Evolutionary conservation across 1,140 invertebrate genomes (phyloP).

Genomic region (Cardiocondyla obscurior): DNA sequence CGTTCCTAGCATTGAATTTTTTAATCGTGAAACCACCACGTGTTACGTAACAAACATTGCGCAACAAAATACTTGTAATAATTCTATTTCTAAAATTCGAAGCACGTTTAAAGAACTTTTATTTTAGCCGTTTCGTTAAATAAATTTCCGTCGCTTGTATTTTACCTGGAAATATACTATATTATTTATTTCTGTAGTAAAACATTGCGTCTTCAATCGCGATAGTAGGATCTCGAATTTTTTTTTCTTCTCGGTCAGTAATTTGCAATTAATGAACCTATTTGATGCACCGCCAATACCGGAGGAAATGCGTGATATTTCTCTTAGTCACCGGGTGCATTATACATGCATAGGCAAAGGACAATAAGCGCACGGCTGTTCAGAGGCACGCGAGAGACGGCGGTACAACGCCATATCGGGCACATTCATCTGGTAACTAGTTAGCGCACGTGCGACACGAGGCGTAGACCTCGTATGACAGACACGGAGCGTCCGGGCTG

Average conservation of each 20-base stretch:
- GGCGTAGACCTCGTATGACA: neutral
- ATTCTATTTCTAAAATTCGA: neutral
- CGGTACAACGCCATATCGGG: constrained; percentile 36
- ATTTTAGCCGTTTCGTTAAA: too few relatives aligned
- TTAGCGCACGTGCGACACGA: constrained; percentile 47
- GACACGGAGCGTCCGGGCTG: neutral
- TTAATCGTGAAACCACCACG: neutral
- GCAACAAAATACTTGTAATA: neutral
- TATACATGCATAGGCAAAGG: constrained; percentile 2
- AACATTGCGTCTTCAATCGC: neutral
- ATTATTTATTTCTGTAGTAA: too few relatives aligned
- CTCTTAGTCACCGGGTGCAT: constrained; percentile 24
- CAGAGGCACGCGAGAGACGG: constrained; percentile 42
- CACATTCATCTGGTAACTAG: constrained; percentile 52
- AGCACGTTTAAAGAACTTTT: neutral
- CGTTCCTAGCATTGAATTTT: neutral
- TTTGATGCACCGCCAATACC: neutral
- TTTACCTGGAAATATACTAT: neutral
- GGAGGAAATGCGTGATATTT: constrained; percentile 23
- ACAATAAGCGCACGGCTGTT: constrained; percentile 28
- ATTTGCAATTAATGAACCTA: neutral
- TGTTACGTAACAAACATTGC: neutral
- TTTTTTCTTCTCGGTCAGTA: neutral
- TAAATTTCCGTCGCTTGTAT: neutral
- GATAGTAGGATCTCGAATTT: neutral